Evolutionary conservation across 2,797 vertebrate species (phyloP).

Genomic region (Characodon lateralis): DNA sequence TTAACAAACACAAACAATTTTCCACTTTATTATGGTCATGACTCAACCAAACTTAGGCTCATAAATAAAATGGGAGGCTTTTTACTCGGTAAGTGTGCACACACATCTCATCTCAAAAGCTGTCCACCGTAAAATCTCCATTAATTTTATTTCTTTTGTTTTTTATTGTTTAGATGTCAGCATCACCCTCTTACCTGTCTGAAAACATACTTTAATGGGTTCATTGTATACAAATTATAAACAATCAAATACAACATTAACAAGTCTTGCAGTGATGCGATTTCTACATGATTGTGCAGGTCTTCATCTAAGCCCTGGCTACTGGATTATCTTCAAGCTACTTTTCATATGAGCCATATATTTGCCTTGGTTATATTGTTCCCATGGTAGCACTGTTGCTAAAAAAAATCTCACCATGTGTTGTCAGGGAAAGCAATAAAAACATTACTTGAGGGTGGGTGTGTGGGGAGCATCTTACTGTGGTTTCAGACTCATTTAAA

Average conservation of each 20-base stretch:
- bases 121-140: conserved; percentile 3
- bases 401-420: conserved; percentile 33
- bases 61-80: not conserved
- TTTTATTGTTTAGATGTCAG: not conserved
- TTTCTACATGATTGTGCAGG: conserved; percentile 32
- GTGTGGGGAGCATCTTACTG: conserved; percentile 28
- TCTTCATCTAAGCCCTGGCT: conserved; percentile 19
- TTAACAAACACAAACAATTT: conserved; percentile 37
- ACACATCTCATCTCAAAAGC: conserved; percentile 5
- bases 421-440: conserved; percentile 43
- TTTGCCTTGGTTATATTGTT: conserved; percentile 52
- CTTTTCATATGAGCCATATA: conserved; percentile 49
- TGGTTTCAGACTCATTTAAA: conserved; percentile 33
- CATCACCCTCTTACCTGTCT: not conserved
- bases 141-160: not conserved
- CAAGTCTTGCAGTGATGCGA: not conserved
- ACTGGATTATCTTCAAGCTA: conserved; percentile 39
- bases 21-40: conserved; percentile 23
- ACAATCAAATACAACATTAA: conserved; percentile 18
- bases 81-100: not conserved
- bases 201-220: not conserved
- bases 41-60: conserved; percentile 26
- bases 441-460: conserved; percentile 36
- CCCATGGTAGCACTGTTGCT: conserved; percentile 39
- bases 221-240: conserved; percentile 3